Evolutionary conservation across 2,888 invertebrate genomes (phyloP), one percentile per base, ranked within the genome.

Genomic region (Metellina segmentata): DNA sequence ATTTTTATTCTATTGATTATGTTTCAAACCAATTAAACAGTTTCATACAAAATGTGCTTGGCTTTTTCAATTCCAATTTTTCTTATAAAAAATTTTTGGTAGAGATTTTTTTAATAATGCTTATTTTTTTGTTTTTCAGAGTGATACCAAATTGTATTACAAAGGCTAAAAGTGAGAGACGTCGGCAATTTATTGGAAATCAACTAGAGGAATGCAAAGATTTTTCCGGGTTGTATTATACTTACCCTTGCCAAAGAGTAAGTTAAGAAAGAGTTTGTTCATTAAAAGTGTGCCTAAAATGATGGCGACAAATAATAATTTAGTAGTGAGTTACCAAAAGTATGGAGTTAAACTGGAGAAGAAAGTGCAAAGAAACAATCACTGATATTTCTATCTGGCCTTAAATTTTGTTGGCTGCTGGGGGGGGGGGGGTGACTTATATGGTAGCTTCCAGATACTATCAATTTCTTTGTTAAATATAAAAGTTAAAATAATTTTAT

Each of bases 181-280:
- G 99, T 11, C 96, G 99, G 75, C 97, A 98, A 0, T 99, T 99
- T 95, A 96, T 99, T 89, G 99, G 97, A 0, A 97, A 97, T 94
- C 99, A 99, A 96, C 97, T 99, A 19, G 98, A 99, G 93, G 99
- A 99, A 94, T 99, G 99, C 94, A 96, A 98, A 51, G 99, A 99
- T 95, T 97, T 98, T 0, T 98, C 99, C 0, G 98, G 99, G 0
- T 95, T 99, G 0, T 99, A 97, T 95, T 99, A 98, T 94, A 97
- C 99, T 86, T 95, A 99, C 86, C 98, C 99, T 0, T 98, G 98
- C 94, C 98, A 99, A 95, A 98, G 97, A 94, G 96, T 96, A 94
- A 85, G 94, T 93, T 34, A 34, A 34, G 34, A n/a, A n/a, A n/a
- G 34, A 34, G 34, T 34, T 34, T 34, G 34, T 34, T 34, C 34